Evolutionary conservation across 2,888 invertebrate genomes (phyloP).

Genomic region (Lysandra coridon): DNA sequence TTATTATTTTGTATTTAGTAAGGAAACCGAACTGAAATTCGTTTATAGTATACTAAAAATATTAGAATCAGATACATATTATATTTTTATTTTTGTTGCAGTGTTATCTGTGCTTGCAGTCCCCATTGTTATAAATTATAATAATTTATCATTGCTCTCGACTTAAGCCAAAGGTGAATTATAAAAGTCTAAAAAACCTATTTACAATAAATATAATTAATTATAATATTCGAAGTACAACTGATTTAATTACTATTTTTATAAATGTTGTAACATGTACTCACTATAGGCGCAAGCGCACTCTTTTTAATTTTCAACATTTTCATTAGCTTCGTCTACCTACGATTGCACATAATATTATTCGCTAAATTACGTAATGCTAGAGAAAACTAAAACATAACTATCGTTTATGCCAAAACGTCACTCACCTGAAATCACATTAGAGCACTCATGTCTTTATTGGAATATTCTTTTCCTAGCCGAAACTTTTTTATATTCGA

Average conservation of each 20-base stretch:
- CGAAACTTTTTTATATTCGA: neutral
- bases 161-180: neutral
- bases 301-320: conserved; percentile 2
- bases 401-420: neutral
- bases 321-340: neutral
- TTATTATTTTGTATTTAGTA: neutral
- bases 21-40: neutral
- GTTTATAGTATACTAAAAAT: neutral
- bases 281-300: neutral
- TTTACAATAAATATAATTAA: conserved; percentile 23
- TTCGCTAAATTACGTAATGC: neutral
- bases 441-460: conserved; percentile 2
- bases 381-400: neutral
- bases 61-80: neutral
- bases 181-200: conserved; percentile 28
- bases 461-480: neutral
- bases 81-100: neutral
- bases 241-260: neutral
- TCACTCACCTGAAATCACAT: conserved; percentile 12
- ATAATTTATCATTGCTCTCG: neutral
- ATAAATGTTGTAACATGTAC: conserved; percentile 12
- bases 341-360: conserved; percentile 13
- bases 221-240: conserved; percentile 17
- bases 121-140: neutral
- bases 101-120: neutral